Conservation (phyloP, 2,113 vertebrate genomes). For the Myiopsitta monachus region DNA sequence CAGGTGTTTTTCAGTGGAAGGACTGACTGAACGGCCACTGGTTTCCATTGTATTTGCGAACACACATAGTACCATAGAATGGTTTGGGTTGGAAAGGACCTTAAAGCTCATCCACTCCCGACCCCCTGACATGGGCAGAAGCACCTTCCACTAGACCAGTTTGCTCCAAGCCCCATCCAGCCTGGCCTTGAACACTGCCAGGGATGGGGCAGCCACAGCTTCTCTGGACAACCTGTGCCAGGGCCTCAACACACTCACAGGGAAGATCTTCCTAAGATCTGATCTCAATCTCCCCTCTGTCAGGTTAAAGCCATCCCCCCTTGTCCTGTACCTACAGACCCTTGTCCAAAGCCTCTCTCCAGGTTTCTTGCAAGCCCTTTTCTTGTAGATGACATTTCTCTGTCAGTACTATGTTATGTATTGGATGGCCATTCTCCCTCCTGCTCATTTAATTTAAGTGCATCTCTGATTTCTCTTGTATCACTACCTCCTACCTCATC, state of each 20-base stretch:
- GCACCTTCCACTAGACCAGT: not conserved
- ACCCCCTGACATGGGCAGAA: not conserved
- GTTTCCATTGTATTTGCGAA: not conserved
- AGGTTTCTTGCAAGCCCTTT: not conserved
- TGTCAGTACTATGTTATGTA: not conserved
- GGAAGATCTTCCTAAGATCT: not conserved
- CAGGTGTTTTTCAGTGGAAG: not conserved
- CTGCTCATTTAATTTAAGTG: not conserved
- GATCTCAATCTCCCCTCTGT: not conserved
- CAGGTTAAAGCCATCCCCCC: not conserved
- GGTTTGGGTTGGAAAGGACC: not conserved
- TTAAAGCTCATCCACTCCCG: not conserved
- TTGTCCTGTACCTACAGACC: not conserved
- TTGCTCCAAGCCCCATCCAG: not conserved
- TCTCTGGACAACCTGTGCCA: too few relatives aligned
- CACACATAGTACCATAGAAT: not conserved
- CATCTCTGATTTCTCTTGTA: not conserved
- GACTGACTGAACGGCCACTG: not conserved
- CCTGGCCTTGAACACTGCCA: not conserved
- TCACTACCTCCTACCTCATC: not conserved
- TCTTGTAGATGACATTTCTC: not conserved
- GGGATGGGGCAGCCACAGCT: not conserved
- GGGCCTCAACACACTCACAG: not conserved
- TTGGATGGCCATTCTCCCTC: not conserved
- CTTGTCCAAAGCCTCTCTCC: not conserved